phyloP scores from a whole-genome alignment of 2,113 vertebrate species.

The Haplochromis burtoni region DNA sequence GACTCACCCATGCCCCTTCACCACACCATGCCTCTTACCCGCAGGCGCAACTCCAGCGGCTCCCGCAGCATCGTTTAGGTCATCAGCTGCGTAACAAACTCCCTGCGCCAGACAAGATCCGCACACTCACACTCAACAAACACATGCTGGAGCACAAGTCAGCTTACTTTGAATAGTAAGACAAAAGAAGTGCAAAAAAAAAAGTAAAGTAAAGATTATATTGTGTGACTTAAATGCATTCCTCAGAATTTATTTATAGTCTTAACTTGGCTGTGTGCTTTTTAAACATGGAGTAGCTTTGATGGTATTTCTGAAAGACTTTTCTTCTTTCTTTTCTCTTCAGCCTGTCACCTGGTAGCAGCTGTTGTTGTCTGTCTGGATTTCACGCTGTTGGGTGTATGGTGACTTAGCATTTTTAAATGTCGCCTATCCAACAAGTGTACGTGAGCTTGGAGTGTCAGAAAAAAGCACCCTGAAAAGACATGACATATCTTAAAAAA shows the following conservation, averaged over 20 bases:
- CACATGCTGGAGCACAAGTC: neutral
- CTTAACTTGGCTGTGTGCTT: neutral
- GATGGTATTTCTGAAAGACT: conserved; percentile 20
- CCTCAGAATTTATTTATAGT: conserved; percentile 3
- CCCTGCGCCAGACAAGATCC: neutral
- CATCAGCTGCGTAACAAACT: neutral
- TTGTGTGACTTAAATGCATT: neutral
- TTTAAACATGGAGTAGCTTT: conserved; percentile 11
- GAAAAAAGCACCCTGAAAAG: neutral
- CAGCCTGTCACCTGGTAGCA: conserved; percentile 29
- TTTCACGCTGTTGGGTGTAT: conserved; percentile 5
- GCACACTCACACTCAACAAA: neutral
- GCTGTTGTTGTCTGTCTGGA: conserved; percentile 21
- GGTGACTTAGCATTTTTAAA: conserved; percentile 36
- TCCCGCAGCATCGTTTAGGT: conserved; percentile 86
- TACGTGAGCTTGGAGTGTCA: neutral
- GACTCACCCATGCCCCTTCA: conserved; percentile 80
- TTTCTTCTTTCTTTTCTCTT: conserved; percentile 7
- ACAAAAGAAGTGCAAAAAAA: neutral
- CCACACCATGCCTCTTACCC: conserved; percentile 65
- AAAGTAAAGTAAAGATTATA: neutral
- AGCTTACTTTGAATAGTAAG: conserved; percentile 1
- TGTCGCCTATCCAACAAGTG: conserved; percentile 2
- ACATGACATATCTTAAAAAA: neutral
- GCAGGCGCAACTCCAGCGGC: conserved; percentile 87